Conservation (phyloP, 2,113 vertebrate genomes). For the Nestor notabilis region DNA sequence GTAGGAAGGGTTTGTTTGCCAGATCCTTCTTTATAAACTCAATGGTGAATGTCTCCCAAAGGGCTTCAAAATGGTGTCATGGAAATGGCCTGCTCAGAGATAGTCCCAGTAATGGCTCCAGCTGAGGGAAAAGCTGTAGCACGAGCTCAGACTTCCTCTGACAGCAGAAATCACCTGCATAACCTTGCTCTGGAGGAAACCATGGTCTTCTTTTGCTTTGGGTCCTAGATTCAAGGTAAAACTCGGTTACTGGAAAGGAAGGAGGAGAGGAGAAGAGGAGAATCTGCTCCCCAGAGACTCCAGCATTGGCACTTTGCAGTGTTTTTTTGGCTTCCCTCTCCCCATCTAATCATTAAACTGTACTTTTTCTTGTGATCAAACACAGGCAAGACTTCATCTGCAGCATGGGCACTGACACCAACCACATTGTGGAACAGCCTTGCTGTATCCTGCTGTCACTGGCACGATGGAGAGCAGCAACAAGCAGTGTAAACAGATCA, state of each 20-base stretch:
- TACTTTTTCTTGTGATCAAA: background rate
- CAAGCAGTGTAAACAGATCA: background rate
- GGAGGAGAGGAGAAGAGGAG: background rate
- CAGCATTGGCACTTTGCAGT: background rate
- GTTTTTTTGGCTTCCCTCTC: background rate
- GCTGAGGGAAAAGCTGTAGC: background rate
- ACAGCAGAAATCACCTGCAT: background rate
- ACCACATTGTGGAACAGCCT: background rate
- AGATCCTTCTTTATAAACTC: background rate
- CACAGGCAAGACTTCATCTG: background rate
- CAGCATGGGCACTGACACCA: background rate
- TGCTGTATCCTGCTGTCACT: background rate
- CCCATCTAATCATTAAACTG: background rate
- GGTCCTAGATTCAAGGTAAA: background rate
- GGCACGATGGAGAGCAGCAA: background rate
- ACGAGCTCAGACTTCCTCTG: background rate
- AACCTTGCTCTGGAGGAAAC: background rate
- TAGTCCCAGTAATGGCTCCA: background rate
- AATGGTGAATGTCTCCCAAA: background rate
- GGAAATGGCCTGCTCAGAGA: background rate
- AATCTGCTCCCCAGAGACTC: background rate
- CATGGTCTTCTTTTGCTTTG: background rate
- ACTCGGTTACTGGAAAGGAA: background rate
- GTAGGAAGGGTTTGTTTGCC: background rate
- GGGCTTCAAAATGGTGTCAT: background rate